Evolutionary conservation across 2,113 vertebrate species (phyloP), one percentile per base, ranked within the genome.

Genomic region (Lipotes vexillifer): DNA sequence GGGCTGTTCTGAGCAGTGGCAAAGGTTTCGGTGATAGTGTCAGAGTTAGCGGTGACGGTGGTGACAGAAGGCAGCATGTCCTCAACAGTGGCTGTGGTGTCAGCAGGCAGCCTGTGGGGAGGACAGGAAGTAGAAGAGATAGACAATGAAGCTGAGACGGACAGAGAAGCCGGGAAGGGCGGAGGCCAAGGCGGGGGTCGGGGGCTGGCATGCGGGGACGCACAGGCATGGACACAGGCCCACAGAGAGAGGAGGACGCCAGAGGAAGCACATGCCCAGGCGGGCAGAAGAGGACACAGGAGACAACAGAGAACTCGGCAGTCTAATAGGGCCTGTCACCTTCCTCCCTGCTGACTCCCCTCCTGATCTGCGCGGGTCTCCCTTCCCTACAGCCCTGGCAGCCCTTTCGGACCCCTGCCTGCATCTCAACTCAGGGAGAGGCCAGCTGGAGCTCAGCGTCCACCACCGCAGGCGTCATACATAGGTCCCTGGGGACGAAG

Each of bases 1-100:
- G 99, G 99, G 98, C 99, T 99, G 98, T 99, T 99, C 99, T 99
- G 99, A 98, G 99, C 99, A 63, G 99, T 99, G 98, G 99, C 99
- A 99, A 99, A 99, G 94, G 99, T 99, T 97, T 99, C 99, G 95
- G 99, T 99, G 99, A 99, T 98, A 97, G 99, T 99, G 98, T 99
- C 99, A 98, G 99, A 99, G 99, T 99, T 99, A 99, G 99, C 99
- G 98, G 99, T 99, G 98, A 98, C 98, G 31, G 99, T 99, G 94
- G 99, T 99, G 98, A 99, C 98, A 94, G 99, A 99, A 98, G 99
- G 99, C 99, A 99, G 99, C 99, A 99, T 99, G 99, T 99, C 99
- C 99, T 99, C 99, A 66, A 99, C 99, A 96, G 99, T 99, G 97
- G 99, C 99, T 97, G 99, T 98, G 7, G 99, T 99, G 97, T 99